Base-by-base conservation (phyloP, 1,140 invertebrate genomes). In the Calephelis nemesis region DNA sequence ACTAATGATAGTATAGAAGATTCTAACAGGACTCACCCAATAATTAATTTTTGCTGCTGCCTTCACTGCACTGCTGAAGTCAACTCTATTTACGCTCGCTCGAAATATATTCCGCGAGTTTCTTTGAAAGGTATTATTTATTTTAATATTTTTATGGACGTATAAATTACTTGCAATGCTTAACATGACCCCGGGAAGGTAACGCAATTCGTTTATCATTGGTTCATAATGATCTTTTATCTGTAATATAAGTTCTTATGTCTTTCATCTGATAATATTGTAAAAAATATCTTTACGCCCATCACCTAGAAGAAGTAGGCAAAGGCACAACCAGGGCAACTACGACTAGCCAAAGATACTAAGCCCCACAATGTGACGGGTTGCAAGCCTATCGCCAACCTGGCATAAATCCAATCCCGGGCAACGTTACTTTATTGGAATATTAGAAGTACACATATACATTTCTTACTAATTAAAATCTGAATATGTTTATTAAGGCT, bases 111-210 rank as follows among this genome's bases (percentile, higher is more conserved):
- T 60, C 13, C 72, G 73, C 0, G 78, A 52, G 1, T 65, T 40
- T 0, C 72, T 70, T 12, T n/a, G 47, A 50, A 77, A 87, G 0
- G 66, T 70, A 9, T 30, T 63, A 39, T 68, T 62, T 0, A 84
- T 13, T 3, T 40, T 67, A 0, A 13, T 30, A 5, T 71, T 48
- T 5, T 67, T 52, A 7, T 71, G 70, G 6, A 85, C 15, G 19
- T 80, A 88, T 9, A 88, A 48, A 62, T 74, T 79, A 15, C 75
- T 83, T 0, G 80, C 82, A 8, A 88, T 67, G 15, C 79, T 72
- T 48, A 85, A 62, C 6, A 64, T 78, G 0, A 84, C 84, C 2
- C 81, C 81, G 5, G 77, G 76, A 7, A 87, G 50, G 12, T 75
- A 71, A 10, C 70, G 65, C 4, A 87, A 62, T 1, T 70, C 63